Evolutionary conservation across 2,797 vertebrate species (phyloP).

Genomic region (Catamblyrhynchus diadema): DNA sequence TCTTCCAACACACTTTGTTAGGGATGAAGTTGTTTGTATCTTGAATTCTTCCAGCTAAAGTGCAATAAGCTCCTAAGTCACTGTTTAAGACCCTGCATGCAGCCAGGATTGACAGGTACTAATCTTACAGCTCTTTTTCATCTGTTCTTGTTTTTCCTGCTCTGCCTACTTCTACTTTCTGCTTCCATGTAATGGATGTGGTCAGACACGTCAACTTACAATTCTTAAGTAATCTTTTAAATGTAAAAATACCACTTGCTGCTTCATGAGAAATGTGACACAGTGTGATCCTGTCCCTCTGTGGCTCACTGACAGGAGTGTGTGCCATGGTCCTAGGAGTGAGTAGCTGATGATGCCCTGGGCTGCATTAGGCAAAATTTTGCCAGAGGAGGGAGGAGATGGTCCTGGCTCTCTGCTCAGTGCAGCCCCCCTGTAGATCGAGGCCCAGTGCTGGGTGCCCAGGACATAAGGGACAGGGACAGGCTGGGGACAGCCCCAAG

Average conservation of each 20-base stretch:
- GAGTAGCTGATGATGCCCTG: background rate
- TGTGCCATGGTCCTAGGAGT: background rate
- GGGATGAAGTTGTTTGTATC: background rate
- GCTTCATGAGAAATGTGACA: background rate
- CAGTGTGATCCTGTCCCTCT: background rate
- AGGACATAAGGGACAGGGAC: background rate
- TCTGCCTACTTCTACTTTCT: background rate
- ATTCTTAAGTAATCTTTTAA: background rate
- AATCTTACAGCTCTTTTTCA: background rate
- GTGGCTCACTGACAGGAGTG: background rate
- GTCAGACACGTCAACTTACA: background rate
- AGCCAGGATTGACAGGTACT: background rate
- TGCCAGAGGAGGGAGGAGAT: background rate
- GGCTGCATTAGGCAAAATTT: background rate
- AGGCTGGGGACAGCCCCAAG: background rate
- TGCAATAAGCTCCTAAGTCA: background rate
- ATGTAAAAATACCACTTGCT: background rate
- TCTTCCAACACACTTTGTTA: background rate
- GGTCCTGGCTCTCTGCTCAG: background rate
- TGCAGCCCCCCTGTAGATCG: rapidly evolving
- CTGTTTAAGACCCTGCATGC: background rate
- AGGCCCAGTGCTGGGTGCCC: background rate
- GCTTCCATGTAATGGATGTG: background rate
- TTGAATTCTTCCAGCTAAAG: background rate
- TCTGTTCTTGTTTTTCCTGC: background rate